Base-by-base conservation (phyloP, 2,113 vertebrate genomes). In the Nothoprocta pentlandii region DNA sequence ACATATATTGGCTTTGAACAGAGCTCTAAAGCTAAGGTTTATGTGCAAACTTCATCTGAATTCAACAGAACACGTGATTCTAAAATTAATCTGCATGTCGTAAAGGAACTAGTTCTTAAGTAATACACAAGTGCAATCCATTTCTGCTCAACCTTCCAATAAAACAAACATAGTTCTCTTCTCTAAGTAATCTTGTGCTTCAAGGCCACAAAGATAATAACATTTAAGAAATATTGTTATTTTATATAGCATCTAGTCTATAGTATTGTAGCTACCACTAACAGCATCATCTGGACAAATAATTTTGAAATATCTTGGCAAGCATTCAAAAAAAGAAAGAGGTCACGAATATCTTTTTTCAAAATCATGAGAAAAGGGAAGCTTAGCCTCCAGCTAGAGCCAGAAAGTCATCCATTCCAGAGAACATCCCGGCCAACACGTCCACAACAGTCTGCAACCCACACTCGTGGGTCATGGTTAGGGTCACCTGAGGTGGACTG, bases 101-200 rank as follows among this genome's bases (percentile, higher is more conserved):
- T 47, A 51, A 4, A 83, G 16, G 13, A 91, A 46, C 2, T 10
- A 2, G 3, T 66, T 69, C 23, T 66, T 76, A 49, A 11, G 16
- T 5, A 67, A 51, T 8, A 51, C 19, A 7, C 28, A 58, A 81
- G 3, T 0, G 0, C 3, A 59, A 47, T 34, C 19, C 4, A 13
- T 71, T 90, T 86, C 26, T 89, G 74, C 66, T 71, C 15, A 86
- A 63, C 56, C 12, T 42, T 67, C 39, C 92, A 15, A 71, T 73
- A 41, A 74, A 70, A 54, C 11, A 34, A 47, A 79, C 7, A 42
- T 10, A 79, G 10, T 7, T 79, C 63, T 14, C 63, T 23, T 63
- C 23, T 78, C 26, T 58, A 44, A 58, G 6, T 23, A 78, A 14
- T 11, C 11, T 3, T 25, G 32, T 10, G 9, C 34, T 86, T 71